Base-by-base conservation (phyloP, 2,888 invertebrate species). In the Bhutanitis thaidina region DNA sequence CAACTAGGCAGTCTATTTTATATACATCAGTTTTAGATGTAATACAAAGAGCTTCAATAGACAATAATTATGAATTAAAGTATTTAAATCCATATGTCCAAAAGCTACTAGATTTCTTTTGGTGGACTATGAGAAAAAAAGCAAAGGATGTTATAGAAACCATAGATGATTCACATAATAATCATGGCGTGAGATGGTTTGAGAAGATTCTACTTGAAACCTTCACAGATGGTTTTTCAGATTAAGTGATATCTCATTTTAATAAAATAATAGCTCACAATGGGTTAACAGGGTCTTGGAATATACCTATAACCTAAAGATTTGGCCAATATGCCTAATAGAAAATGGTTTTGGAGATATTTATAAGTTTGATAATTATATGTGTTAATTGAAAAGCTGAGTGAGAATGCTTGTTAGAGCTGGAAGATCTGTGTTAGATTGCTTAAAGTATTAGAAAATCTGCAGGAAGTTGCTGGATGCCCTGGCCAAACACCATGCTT, bases 1-100 rank as follows among this genome's bases (percentile, higher is more conserved):
- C 93, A 37, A 94, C 93, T 58, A 92, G 92, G 86, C 93, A 90
- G 59, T 88, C 88, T 20, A 70, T 89, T 55, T 66, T 89, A 43
- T 89, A 89, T 58, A 87, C 81, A 36, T 74, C 78, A 61, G 84
- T 87, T 55, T 71, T 87, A 65, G 80, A 88, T 64, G 78, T 80
- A 1, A 59, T 89, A 45, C 65, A 71, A 39, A 67, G 76, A 60
- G 72, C 70, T 1, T 72, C 77, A 32, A 35, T 50, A 12, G 69
- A 74, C 52, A 66, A 80, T 47, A 58, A 61, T 20, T 20, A 20
- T 36, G 68, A 76, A 56, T 53, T 71, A 10, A 63, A 66, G 40
- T 66, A 74, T 55, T 59, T 69, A 14, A 68, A 77, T 55, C 60
- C 67, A 8, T 60, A 67, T 45, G 25, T 77, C 8, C 62, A 71